Percentiles rank a stretch among this genome's conserved stretches.
phyloP scores from a whole-genome alignment of 2,888 invertebrate genomes.

The Spatulosminthurus flaviceps region DNA sequence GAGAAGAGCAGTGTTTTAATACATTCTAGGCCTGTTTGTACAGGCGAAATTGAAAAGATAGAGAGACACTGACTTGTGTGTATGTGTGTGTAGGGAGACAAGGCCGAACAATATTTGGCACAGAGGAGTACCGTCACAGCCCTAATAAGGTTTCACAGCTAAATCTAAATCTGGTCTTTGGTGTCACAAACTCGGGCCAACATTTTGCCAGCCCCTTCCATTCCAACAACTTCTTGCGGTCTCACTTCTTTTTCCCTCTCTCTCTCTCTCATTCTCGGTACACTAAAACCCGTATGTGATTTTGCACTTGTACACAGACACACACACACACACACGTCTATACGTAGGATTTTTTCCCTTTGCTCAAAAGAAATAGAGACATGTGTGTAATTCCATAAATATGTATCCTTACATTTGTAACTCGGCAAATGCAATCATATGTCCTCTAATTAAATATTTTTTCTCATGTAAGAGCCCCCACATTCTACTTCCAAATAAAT shows the following conservation, averaged over 20 bases:
- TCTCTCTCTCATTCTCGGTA: background rate
- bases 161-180: conserved; percentile 56
- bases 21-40: background rate
- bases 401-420: background rate
- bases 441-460: conserved; percentile 11
- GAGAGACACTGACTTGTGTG: conserved; percentile 18
- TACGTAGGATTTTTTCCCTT: no score
- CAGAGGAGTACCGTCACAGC: conserved; percentile 36
- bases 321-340: no score
- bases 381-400: no score
- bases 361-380: no score
- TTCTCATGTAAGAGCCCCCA: background rate
- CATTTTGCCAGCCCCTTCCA: conserved; percentile 26
- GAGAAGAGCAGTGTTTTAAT: background rate
- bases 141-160: conserved; percentile 57
- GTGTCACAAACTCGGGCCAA: conserved; percentile 52
- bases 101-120: conserved; percentile 48
- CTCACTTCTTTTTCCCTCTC: conserved; percentile 6
- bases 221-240: conserved; percentile 29
- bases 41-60: conserved; percentile 3
- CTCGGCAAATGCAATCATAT: background rate
- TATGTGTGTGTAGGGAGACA: conserved; percentile 19
- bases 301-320: background rate
- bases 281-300: background rate
- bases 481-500: background rate